A percentile compares a stretch with the other conserved stretches of the same genome.
These are phyloP conservation scores for Pygoscelis adeliae DNA, from an alignment of 2,113 vertebrate species.

Conservation along the genomic window DNA sequence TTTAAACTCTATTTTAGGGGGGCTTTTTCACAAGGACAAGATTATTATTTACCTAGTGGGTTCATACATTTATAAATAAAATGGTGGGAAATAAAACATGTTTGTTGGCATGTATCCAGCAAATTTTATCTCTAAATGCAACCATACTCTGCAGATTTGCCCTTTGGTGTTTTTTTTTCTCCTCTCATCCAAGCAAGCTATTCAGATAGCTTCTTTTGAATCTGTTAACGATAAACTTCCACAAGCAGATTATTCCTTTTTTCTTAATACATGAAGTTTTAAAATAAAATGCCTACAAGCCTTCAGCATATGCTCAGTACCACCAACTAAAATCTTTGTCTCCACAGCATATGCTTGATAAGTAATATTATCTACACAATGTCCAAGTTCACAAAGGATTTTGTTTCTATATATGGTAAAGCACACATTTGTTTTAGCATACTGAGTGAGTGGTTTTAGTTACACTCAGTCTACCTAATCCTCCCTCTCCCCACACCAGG, in stretches of 20 bases:
- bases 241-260: background rate
- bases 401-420: conserved; percentile 12
- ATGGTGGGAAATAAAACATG: background rate
- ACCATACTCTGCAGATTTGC: background rate
- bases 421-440: background rate
- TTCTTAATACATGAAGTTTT: background rate
- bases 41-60: background rate
- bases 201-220: background rate
- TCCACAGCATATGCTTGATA: background rate
- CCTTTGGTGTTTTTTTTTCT: background rate
- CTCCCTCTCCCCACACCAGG: background rate
- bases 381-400: background rate
- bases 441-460: background rate
- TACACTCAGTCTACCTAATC: background rate
- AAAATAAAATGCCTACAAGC: background rate
- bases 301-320: background rate
- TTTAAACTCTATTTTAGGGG: background rate
- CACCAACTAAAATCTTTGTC: background rate
- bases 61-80: background rate
- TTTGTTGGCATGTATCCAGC: background rate
- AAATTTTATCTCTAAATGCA: background rate
- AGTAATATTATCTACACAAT: background rate
- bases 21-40: background rate
- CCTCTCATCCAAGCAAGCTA: background rate
- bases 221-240: background rate